These are phyloP conservation scores for Andrena haemorrhoa DNA, from an alignment of 2,888 invertebrate genomes.

Conservation along the genomic window DNA sequence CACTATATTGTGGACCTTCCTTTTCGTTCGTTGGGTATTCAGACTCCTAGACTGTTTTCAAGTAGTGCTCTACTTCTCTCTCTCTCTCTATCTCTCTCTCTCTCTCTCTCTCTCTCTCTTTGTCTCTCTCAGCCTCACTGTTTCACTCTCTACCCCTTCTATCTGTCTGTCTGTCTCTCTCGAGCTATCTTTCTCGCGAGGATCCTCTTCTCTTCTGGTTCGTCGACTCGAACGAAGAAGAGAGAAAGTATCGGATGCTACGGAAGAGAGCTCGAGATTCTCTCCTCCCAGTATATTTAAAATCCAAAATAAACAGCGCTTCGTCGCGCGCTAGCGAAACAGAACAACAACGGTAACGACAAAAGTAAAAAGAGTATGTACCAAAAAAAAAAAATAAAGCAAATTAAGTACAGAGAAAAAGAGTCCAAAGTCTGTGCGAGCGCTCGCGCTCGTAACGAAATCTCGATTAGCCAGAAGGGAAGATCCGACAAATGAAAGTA, in stretches of 20 bases:
- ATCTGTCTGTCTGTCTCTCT: slow-evolving; percentile 14
- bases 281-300: slow-evolving; percentile 25
- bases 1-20: slow-evolving; percentile 24
- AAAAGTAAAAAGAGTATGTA: slow-evolving; percentile 37
- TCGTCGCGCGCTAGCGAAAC: slow-evolving; percentile 45
- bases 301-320: slow-evolving; percentile 22
- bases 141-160: slow-evolving; percentile 24
- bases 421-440: slow-evolving; percentile 35
- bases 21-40: slow-evolving; percentile 41
- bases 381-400: slow-evolving; percentile 19
- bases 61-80: slow-evolving; percentile 20
- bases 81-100: slow-evolving; percentile 22
- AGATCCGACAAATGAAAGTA: slow-evolving; percentile 52
- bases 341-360: slow-evolving; percentile 37
- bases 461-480: slow-evolving; percentile 60
- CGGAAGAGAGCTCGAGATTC: slow-evolving; percentile 18
- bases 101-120: slow-evolving; percentile 24
- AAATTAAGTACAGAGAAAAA: slow-evolving; percentile 29
- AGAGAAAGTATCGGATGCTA: not conserved
- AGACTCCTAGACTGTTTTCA: slow-evolving; percentile 20
- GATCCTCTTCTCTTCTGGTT: slow-evolving; percentile 6
- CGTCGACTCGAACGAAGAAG: not conserved
- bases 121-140: slow-evolving; percentile 9
- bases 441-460: slow-evolving; percentile 45
- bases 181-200: not conserved